Evolutionary conservation across 2,888 invertebrate species (phyloP).

Genomic region (Drepana falcataria): DNA sequence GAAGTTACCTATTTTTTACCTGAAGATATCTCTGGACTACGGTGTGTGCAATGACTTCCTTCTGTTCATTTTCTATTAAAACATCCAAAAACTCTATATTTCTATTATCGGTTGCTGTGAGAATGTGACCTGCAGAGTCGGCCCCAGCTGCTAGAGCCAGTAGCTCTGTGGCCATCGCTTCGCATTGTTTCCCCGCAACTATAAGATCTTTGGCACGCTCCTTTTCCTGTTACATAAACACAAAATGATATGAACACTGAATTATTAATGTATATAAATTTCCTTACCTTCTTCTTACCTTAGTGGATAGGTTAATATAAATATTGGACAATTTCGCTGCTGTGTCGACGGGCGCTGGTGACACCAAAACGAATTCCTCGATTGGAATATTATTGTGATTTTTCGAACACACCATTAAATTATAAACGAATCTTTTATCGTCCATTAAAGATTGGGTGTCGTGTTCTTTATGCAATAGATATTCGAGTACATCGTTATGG

Average conservation of each 20-base stretch:
- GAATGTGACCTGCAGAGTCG: conserved; percentile 95
- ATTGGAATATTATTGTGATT: conserved; percentile 97
- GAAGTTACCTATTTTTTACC: conserved; percentile 84
- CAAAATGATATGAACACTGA: conserved; percentile 28
- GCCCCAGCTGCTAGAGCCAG: conserved; percentile 95
- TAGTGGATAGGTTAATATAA: conserved; percentile 91
- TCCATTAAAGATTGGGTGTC: conserved; percentile 98
- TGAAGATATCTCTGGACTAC: conserved; percentile 97
- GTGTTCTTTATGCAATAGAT: conserved; percentile 97
- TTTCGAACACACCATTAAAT: conserved; percentile 98
- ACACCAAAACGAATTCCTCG: conserved; percentile 98
- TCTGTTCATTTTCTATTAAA: conserved; percentile 98
- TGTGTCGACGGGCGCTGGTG: conserved; percentile 99
- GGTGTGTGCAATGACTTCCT: conserved; percentile 97
- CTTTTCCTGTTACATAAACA: conserved; percentile 84
- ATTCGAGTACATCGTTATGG: conserved; percentile 96
- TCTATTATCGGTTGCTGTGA: conserved; percentile 95
- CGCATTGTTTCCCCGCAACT: conserved; percentile 97
- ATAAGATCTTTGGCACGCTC: conserved; percentile 98
- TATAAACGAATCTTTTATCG: conserved; percentile 97
- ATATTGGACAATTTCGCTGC: conserved; percentile 98
- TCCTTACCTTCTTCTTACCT: conserved; percentile 64
- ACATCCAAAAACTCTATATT: conserved; percentile 97
- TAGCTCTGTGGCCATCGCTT: conserved; percentile 98
- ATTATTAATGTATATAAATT: conserved; percentile 6